phyloP scores from a whole-genome alignment of 2,888 invertebrate genomes.

The Habrosyne pyritoides region DNA sequence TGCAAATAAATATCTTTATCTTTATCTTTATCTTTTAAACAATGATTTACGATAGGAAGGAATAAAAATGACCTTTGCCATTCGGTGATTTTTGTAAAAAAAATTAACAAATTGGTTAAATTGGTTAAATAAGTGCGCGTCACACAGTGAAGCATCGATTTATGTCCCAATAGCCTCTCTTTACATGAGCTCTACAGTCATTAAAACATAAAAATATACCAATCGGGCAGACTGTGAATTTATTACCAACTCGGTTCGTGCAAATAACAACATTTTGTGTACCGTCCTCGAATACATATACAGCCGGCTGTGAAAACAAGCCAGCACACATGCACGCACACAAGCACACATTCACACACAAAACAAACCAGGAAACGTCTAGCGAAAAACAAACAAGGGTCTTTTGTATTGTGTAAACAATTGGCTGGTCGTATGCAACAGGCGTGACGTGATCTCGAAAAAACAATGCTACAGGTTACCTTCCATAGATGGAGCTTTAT shows the following conservation, averaged over 20 bases:
- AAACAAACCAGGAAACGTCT: constrained; percentile 84
- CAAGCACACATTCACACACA: constrained; percentile 64
- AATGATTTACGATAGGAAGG: no score
- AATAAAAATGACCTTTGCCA: no score
- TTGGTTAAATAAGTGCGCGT: no score
- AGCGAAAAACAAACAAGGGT: constrained; percentile 84
- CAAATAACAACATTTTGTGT: constrained; percentile 81
- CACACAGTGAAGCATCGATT: neutral
- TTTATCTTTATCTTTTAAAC: no score
- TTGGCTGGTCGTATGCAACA: constrained; percentile 79
- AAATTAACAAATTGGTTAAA: neutral
- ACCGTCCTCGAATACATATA: constrained; percentile 66
- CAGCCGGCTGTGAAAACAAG: constrained; percentile 78
- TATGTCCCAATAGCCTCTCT: neutral
- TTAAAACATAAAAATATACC: constrained; percentile 13
- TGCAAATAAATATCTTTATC: no score
- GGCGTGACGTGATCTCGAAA: constrained; percentile 71
- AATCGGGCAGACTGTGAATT: constrained; percentile 49
- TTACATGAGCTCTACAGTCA: constrained; percentile 2
- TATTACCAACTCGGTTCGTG: constrained; percentile 66
- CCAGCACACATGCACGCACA: constrained; percentile 52
- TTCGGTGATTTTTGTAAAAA: no score
- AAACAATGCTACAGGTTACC: constrained; percentile 68
- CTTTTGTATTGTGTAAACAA: constrained; percentile 84
- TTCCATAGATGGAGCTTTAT: constrained; percentile 56